Evolutionary conservation across 1,140 invertebrate genomes (phyloP), one percentile per base, ranked within the genome.

Genomic region (Drosophila sechellia): DNA sequence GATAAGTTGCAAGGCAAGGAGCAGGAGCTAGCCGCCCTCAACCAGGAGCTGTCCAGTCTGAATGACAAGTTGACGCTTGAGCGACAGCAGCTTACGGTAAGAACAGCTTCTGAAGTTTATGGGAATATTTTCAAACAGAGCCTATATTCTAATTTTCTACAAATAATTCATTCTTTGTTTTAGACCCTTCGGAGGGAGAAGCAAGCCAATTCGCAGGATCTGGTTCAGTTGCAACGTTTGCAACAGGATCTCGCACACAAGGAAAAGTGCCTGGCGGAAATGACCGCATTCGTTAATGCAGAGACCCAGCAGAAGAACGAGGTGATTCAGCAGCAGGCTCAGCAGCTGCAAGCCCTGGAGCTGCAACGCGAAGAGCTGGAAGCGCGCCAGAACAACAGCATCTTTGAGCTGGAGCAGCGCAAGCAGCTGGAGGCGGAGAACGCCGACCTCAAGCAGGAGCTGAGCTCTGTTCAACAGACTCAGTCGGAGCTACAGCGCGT

Each of bases 281-380:
- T 92, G 64, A 90, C 71, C 1, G 77, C 77, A 4, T 81, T 90
- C 39, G 76, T 92, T 20, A 90, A 77, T 45, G 77, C 85, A 12
- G 91, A 92, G 54, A 63, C 79, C 0, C 81, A 92, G 68, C 72
- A 86, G 52, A 87, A 90, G 40, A 89, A 83, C 34, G 86, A 92
- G 40, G 59, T 86, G 10, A 78, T 90, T 3, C 83, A 91, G 58
- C 53, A 73, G 34, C 75, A 91, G 58, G 69, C 60, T 0, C 74
- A 83, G 50, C 85, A 91, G 37, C 20, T 92, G 12, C 56, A 76
- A 31, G 46, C 75, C 0, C 40, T 92, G 5, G 87, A 91, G 68
- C 81, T 87, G 42, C 85, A 92, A 43, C 77, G 91, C n/a, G 87
- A 91, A 22, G 91, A 92, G 63, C 49, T 92, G 15, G 91, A 92